A percentile compares a stretch with the other conserved stretches of the same genome.
These are phyloP conservation scores for Episyrphus balteatus DNA, from an alignment of 1,140 invertebrate species.

Conservation along the genomic window DNA sequence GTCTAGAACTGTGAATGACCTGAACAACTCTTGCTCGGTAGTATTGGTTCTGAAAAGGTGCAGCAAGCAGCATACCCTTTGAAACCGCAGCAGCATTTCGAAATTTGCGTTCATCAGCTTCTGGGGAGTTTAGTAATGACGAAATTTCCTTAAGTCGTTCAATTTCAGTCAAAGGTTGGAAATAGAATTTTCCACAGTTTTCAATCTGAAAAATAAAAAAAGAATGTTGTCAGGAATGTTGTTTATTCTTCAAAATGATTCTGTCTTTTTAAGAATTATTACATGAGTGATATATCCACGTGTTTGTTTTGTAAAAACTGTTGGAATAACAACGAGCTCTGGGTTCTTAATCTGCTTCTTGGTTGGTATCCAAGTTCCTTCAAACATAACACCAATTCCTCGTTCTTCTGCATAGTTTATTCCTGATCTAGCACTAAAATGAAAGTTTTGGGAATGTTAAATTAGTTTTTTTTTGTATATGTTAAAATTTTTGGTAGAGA, in stretches of 20 bases:
- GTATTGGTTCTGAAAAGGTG: slow-evolving; percentile 22
- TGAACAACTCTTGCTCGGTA: slow-evolving; percentile 20
- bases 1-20: slow-evolving; percentile 10
- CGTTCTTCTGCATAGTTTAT: slow-evolving; percentile 19
- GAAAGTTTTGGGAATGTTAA: not conserved
- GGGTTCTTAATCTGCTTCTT: slow-evolving; percentile 13
- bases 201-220: slow-evolving; percentile 13
- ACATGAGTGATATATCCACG: slow-evolving; percentile 23
- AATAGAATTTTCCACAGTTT: slow-evolving; percentile 28
- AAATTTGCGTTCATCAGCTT: slow-evolving; percentile 1
- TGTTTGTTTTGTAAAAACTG: slow-evolving; percentile 19
- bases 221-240: not conserved
- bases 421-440: slow-evolving; percentile 10
- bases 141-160: slow-evolving; percentile 6
- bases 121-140: not conserved
- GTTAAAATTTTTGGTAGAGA: too few species aligned
- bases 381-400: slow-evolving; percentile 15
- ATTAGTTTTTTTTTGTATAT: too few species aligned
- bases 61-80: slow-evolving; percentile 30
- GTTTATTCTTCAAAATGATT: not conserved
- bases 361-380: slow-evolving; percentile 21
- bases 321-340: slow-evolving; percentile 24
- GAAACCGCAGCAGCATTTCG: slow-evolving; percentile 11
- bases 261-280: not conserved
- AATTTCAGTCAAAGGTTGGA: slow-evolving; percentile 19